Conservation (phyloP, 2,888 invertebrate species). For the Glomeris marginata region DNA sequence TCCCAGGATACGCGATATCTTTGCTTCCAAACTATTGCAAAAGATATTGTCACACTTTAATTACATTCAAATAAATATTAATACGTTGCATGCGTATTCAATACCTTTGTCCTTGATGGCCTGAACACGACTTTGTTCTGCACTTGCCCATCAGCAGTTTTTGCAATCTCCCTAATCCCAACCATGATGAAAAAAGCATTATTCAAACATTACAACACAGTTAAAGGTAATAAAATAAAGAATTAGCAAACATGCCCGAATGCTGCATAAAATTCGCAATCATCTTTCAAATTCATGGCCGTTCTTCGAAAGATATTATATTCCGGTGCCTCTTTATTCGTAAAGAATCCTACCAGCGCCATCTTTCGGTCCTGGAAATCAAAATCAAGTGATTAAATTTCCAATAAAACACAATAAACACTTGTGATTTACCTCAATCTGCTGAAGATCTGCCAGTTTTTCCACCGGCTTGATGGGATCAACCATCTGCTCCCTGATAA, state of each 20-base stretch:
- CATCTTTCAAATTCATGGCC: constrained; percentile 79
- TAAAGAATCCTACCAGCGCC: constrained; percentile 82
- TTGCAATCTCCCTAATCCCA: not conserved
- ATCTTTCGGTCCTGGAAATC: constrained; percentile 40
- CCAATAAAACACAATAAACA: not conserved
- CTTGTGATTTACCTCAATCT: constrained; percentile 42
- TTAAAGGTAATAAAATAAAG: too few species aligned
- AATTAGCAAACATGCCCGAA: constrained; percentile 44
- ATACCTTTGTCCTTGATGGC: constrained; percentile 30
- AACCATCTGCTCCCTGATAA: constrained; percentile 73
- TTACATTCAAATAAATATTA: not conserved
- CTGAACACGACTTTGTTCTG: constrained; percentile 71
- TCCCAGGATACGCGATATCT: constrained; percentile 19
- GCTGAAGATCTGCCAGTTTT: constrained; percentile 51
- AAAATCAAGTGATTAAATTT: not conserved
- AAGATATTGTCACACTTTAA: not conserved
- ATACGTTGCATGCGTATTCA: not conserved
- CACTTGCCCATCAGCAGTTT: constrained; percentile 58
- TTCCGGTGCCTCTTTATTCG: constrained; percentile 58
- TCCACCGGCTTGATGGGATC: constrained; percentile 69
- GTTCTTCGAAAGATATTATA: constrained; percentile 65
- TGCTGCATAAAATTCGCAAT: constrained; percentile 85
- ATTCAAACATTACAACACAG: not conserved
- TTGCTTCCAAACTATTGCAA: constrained; percentile 13
- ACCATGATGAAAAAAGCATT: not conserved